Conservation (phyloP, 2,113 vertebrate species). For the Falco punctatus region DNA sequence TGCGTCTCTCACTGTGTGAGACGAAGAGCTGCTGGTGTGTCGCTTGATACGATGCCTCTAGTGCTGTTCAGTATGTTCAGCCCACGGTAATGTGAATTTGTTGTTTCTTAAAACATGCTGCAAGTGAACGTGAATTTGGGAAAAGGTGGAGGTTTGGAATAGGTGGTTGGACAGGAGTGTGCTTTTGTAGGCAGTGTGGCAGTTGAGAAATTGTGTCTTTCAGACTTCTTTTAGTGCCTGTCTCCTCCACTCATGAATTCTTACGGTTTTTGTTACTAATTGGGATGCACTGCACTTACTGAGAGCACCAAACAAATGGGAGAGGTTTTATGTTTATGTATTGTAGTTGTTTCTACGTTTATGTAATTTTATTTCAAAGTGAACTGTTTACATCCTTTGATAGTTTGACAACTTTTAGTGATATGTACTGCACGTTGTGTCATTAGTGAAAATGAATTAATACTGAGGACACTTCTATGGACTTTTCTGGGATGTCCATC, state of each 20-base stretch:
- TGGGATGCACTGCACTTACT: neutral
- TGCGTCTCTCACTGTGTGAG: neutral
- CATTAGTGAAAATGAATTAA: neutral
- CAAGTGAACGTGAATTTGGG: neutral
- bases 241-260: neutral
- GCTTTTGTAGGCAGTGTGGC: neutral
- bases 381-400: neutral
- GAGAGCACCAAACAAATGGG: neutral
- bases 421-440: neutral
- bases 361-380: conserved; percentile 2
- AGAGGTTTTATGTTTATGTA: neutral
- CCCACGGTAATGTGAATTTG: neutral
- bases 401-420: conserved; percentile 16
- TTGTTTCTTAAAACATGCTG: neutral
- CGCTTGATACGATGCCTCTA: neutral
- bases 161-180: neutral
- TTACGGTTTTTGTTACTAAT: neutral
- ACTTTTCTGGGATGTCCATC: neutral
- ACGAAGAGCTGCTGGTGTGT: neutral
- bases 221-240: neutral
- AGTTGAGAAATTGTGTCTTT: neutral
- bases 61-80: neutral
- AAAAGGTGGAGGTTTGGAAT: neutral
- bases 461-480: neutral
- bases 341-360: neutral